Evolutionary conservation across 1,140 invertebrate species (phyloP), one percentile per base, ranked within the genome.

Genomic region (Micrasema minimum): DNA sequence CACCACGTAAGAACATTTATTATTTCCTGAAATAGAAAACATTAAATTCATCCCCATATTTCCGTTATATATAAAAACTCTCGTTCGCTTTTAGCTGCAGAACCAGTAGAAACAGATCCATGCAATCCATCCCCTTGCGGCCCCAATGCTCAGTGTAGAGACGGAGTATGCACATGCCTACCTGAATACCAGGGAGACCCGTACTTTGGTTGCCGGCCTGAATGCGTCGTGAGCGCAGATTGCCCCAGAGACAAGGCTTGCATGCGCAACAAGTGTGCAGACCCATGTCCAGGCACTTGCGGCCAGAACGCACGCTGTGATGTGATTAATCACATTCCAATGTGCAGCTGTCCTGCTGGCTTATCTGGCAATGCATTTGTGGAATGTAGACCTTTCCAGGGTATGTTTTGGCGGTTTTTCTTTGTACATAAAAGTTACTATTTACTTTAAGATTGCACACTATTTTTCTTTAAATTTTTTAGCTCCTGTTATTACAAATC

Each of bases 271-370:
- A 90, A 89, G 81, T 94, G 92, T 78, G 82, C 78, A 31, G 87
- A 93, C 81, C 92, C 92, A 43, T 94, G 92, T 76, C 83, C 85
- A 18, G 87, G 90, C 26, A 89, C 89, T 75, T 94, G 92, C 76
- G 90, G 89, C 11, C 77, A 86, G 53, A 84, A 86, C 71, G 88
- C 90, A 11, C 82, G 85, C 71, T 91, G 90, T 73, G 82, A 85
- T 53, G 88, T 90, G 16, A 85, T 89, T 65, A 90, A 91, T 74
- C 90, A 91, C 69, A 87, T 89, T 66, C 89, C 90, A 7, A 84
- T 89, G 57, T 91, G 90, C 75, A 87, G 83, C 71, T 93, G 91
- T 80, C 85, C 87, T 22, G 78, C 78, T 75, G 85, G 86, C 73
- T 86, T 85, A 76, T 82, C 83, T 64, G 88, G 89, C 74, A 89